Base-by-base conservation (phyloP, 2,113 vertebrate genomes). In the Capreolus pygargus region DNA sequence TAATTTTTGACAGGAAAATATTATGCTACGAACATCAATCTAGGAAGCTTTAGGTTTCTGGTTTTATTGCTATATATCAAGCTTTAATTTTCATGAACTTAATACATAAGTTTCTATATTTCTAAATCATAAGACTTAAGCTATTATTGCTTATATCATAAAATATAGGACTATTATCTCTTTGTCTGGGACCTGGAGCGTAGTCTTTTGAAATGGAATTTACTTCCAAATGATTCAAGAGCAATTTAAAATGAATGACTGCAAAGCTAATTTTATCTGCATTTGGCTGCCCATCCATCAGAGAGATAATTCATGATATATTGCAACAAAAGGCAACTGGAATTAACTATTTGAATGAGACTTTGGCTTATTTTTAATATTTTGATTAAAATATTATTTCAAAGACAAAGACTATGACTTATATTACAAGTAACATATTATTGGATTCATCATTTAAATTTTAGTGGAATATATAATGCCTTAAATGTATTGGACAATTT, bases 191-290 rank as follows among this genome's bases (percentile, higher is more conserved):
- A 98, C 98, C 97, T 98, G 98, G 98, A 99, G 95, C 97, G 47
- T 99, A 98, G 98, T 99, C 98, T 98, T 98, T 97, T 98, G 96
- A 98, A 99, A 99, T 98, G 97, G 97, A 99, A 98, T 99, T 99
- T 98, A 98, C 98, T 98, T 98, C 97, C 95, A 97, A 98, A 98
- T 98, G 98, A 98, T 98, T 98, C 98, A 98, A 98, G 97, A 98
- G 98, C 98, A 98, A 98, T 99, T 99, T 98, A 98, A 98, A 99
- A 99, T 97, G 98, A 99, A 99, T 99, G 98, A 98, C 97, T 99
- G 97, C 92, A 98, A 98, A 98, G 98, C 98, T 99, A 99, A 99
- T 99, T 98, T 98, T 98, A 98, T 98, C 99, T 99, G 97, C 98
- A 98, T 99, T 98, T 99, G 98, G 98, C 98, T 98, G 98, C 98